Conservation (phyloP, 2,888 invertebrate species). For the Ophion slaviceki region DNA sequence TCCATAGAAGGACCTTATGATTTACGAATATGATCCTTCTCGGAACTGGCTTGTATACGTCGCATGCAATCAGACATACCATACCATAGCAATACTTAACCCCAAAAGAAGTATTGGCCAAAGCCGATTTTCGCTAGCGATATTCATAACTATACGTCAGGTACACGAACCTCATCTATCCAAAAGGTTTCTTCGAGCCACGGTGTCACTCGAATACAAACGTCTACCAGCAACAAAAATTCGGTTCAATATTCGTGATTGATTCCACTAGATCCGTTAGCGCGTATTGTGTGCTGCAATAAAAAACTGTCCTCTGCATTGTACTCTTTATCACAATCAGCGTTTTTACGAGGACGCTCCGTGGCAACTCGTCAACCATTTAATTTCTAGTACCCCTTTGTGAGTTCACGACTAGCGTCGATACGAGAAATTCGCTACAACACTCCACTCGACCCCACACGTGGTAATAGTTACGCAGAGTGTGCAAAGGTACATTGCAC, state of each 20-base stretch:
- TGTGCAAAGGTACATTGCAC: conserved; percentile 3
- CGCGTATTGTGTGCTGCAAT: background rate
- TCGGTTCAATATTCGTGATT: background rate
- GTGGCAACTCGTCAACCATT: conserved; percentile 15
- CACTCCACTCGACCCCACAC: background rate
- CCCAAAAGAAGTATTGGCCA: background rate
- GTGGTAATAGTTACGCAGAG: conserved; percentile 11
- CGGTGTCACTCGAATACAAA: background rate
- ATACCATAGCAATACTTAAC: too few species aligned
- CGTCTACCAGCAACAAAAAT: background rate
- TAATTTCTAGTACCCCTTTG: conserved; percentile 5
- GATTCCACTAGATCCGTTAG: conserved; percentile 1
- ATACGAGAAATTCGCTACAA: background rate
- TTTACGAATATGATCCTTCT: too few species aligned
- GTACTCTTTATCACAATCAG: background rate
- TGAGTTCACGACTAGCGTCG: conserved; percentile 1
- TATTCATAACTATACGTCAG: background rate
- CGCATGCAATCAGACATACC: too few species aligned
- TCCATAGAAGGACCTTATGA: too few species aligned
- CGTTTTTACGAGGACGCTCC: background rate
- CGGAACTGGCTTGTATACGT: too few species aligned
- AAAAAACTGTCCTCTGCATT: conserved; percentile 3
- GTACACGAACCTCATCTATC: background rate
- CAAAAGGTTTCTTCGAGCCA: background rate
- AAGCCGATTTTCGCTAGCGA: background rate